Conservation (phyloP, 1,140 invertebrate genomes). For the Ctenoplectra terminalis region DNA sequence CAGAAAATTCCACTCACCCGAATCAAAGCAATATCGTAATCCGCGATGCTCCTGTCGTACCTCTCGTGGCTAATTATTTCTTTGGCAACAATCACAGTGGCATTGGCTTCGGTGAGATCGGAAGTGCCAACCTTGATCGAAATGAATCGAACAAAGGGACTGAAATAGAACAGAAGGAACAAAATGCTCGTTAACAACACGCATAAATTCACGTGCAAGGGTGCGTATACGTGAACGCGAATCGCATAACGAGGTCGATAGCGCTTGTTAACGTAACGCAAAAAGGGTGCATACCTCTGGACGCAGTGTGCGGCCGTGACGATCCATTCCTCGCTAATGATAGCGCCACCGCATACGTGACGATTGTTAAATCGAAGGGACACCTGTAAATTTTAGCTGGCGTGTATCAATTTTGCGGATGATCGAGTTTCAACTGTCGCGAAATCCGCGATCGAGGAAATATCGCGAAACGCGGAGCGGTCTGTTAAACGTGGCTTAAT, state of each 20-base stretch:
- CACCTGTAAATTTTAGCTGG: constrained; percentile 49
- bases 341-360: constrained; percentile 78
- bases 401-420: constrained; percentile 29
- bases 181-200: not conserved
- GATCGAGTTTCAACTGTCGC: not conserved
- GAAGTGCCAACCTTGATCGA: constrained; percentile 47
- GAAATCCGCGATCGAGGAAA: not conserved
- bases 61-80: constrained; percentile 75
- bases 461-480: not conserved
- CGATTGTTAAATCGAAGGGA: constrained; percentile 65
- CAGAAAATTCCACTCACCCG: constrained; percentile 60
- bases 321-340: constrained; percentile 78
- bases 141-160: not conserved
- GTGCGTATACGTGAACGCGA: not conserved
- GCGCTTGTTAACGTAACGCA: not conserved
- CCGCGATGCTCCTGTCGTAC: constrained; percentile 76
- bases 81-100: not conserved
- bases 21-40: constrained; percentile 84
- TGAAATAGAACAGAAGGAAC: not conserved
- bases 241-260: not conserved
- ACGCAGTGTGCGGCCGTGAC: constrained; percentile 84
- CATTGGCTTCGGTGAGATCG: constrained; percentile 2
- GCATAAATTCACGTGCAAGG: no score
- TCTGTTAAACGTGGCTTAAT: not conserved
- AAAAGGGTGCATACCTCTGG: constrained; percentile 45